phyloP scores from a whole-genome alignment of 2,113 vertebrate species.

The Salvator merianae region DNA sequence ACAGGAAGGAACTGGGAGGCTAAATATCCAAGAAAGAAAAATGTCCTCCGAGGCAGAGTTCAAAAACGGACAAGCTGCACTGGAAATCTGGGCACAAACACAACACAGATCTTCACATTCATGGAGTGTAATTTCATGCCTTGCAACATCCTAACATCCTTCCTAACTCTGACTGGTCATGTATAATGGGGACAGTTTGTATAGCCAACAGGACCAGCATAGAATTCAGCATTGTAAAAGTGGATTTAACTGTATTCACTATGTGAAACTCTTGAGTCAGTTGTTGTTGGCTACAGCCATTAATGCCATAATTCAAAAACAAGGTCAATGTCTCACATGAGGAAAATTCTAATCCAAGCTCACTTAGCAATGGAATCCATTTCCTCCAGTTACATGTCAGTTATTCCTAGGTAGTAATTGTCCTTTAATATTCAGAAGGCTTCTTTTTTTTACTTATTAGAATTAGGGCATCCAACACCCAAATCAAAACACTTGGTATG shows the following conservation, averaged over 20 bases:
- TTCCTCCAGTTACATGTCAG: slow-evolving; percentile 43
- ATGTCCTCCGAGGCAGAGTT: background rate
- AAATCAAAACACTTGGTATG: slow-evolving; percentile 35
- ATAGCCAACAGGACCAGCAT: background rate
- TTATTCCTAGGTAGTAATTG: slow-evolving; percentile 42
- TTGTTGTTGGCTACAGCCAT: slow-evolving; percentile 32
- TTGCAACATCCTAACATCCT: background rate
- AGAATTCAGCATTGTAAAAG: slow-evolving; percentile 1
- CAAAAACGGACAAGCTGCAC: too few species aligned
- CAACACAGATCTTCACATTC: background rate
- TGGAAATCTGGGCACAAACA: background rate
- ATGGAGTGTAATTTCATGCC: background rate
- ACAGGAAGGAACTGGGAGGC: background rate
- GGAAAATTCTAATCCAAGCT: slow-evolving; percentile 52
- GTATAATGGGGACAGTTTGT: background rate
- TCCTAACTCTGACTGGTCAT: background rate
- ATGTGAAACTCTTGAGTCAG: slow-evolving; percentile 61
- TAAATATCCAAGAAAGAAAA: background rate
- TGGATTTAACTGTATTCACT: slow-evolving; percentile 56
- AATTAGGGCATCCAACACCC: background rate
- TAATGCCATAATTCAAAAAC: slow-evolving; percentile 63
- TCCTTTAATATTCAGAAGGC: slow-evolving; percentile 41
- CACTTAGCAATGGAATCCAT: slow-evolving; percentile 56
- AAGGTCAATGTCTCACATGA: slow-evolving; percentile 54
- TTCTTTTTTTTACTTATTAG: slow-evolving; percentile 29